A percentile compares a stretch with the other conserved stretches of the same genome.
phyloP scores from a whole-genome alignment of 2,113 vertebrate genomes.

The Tonatia bakeri region DNA sequence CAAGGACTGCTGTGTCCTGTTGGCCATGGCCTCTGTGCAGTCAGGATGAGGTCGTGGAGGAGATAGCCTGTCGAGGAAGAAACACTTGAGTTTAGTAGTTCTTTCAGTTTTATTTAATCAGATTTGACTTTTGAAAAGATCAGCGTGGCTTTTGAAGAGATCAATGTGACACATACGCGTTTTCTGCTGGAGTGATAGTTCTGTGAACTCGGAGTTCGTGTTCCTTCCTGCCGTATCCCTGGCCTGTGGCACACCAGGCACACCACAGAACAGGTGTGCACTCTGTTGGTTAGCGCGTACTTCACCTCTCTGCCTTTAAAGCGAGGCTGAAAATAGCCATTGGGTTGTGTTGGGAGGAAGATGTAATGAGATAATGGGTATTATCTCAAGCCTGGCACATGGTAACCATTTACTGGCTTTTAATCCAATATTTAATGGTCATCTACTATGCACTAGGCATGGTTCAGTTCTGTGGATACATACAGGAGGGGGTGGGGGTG shows the following conservation, averaged over 20 bases:
- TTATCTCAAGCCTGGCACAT: no score
- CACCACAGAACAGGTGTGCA: neutral
- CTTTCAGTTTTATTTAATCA: neutral
- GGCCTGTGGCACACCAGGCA: neutral
- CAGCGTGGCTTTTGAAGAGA: neutral
- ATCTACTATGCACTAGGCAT: neutral
- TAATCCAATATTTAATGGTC: neutral
- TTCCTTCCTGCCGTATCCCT: neutral
- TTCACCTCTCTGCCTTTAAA: neutral
- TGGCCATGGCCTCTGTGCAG: neutral
- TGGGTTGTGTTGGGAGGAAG: neutral
- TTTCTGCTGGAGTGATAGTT: neutral
- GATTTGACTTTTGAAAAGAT: neutral
- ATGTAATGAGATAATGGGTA: neutral
- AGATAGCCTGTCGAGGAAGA: neutral
- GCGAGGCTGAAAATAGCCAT: neutral
- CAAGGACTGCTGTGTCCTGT: neutral
- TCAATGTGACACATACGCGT: neutral
- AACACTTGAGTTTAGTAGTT: neutral
- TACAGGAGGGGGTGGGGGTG: neutral
- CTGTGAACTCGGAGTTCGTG: neutral
- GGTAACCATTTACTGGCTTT: neutral
- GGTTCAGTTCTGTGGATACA: neutral
- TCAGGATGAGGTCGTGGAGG: neutral
- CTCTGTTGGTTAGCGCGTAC: neutral